Percentiles rank a stretch among this genome's conserved stretches.
Evolutionary conservation across 1,140 invertebrate species (phyloP).

Genomic region (Aphelenchoides besseyi): DNA sequence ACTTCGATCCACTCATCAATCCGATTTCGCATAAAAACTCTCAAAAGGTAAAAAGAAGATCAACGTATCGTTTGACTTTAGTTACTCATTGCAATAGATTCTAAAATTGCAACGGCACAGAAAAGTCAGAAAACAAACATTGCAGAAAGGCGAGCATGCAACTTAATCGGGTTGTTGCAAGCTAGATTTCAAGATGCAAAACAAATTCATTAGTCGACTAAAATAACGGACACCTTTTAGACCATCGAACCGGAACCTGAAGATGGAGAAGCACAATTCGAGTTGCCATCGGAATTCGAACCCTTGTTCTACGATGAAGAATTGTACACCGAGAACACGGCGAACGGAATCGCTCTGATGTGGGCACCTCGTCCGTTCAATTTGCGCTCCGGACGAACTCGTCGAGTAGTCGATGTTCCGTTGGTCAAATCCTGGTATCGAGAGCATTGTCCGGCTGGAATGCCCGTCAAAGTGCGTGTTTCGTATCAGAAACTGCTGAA

Average conservation of each 20-base stretch:
- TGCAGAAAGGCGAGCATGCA: slow-evolving; percentile 9
- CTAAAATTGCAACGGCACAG: not conserved
- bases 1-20: slow-evolving; percentile 98
- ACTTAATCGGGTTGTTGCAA: no score
- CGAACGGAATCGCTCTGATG: slow-evolving; percentile 94
- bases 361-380: slow-evolving; percentile 98
- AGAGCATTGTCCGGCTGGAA: slow-evolving; percentile 94
- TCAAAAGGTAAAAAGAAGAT: slow-evolving; percentile 68
- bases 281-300: slow-evolving; percentile 80
- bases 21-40: slow-evolving; percentile 93
- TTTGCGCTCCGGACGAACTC: slow-evolving; percentile 76
- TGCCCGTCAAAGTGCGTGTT: slow-evolving; percentile 97
- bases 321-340: slow-evolving; percentile 90
- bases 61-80: not conserved
- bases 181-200: no score
- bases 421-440: slow-evolving; percentile 90
- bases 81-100: no score
- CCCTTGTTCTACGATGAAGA: slow-evolving; percentile 81
- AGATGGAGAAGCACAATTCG: slow-evolving; percentile 83
- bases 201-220: no score
- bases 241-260: slow-evolving; percentile 73
- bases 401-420: slow-evolving; percentile 91
- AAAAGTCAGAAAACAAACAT: not conserved
- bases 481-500: slow-evolving; percentile 98
- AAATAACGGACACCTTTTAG: no score